Evolutionary conservation across 1,140 invertebrate genomes (phyloP).

Genomic region (Paramacrobiotus metropolitanus): DNA sequence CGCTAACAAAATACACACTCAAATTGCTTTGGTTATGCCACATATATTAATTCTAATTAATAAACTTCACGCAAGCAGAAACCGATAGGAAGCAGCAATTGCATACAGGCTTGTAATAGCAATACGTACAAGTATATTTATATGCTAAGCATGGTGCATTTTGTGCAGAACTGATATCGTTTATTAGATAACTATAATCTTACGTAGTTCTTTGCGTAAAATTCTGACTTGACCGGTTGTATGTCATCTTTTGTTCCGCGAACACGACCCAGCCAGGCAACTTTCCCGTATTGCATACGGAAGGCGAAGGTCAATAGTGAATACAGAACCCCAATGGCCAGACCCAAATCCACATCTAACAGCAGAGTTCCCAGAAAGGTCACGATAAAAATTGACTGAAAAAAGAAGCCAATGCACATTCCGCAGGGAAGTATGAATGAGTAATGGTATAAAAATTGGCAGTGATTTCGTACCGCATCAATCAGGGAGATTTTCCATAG

Average conservation of each 20-base stretch:
- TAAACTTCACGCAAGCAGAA: too few relatives aligned
- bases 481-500: slow-evolving; percentile 23
- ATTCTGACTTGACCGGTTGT: slow-evolving; percentile 10
- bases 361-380: slow-evolving; percentile 28
- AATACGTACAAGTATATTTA: too few relatives aligned
- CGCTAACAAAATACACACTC: too few relatives aligned
- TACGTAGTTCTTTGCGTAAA: too few relatives aligned
- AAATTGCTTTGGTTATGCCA: too few relatives aligned
- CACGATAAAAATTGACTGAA: slow-evolving; percentile 30
- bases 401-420: slow-evolving; percentile 4
- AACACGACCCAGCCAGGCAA: slow-evolving; percentile 12
- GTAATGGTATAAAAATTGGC: slow-evolving; percentile 4
- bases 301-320: slow-evolving; percentile 27
- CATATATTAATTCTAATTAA: too few relatives aligned
- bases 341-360: slow-evolving; percentile 29
- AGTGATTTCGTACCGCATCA: too few relatives aligned
- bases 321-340: slow-evolving; percentile 27
- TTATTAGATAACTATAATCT: too few relatives aligned
- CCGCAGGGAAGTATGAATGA: slow-evolving; percentile 5
- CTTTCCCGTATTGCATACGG: slow-evolving; percentile 12
- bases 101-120: slow-evolving; percentile 4
- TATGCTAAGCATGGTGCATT: too few relatives aligned
- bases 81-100: not conserved
- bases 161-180: too few relatives aligned
- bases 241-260: slow-evolving; percentile 12